Percentiles rank a stretch among this genome's conserved stretches.
Evolutionary conservation across 2,888 invertebrate species (phyloP).

Genomic region (Morinoia aosen): DNA sequence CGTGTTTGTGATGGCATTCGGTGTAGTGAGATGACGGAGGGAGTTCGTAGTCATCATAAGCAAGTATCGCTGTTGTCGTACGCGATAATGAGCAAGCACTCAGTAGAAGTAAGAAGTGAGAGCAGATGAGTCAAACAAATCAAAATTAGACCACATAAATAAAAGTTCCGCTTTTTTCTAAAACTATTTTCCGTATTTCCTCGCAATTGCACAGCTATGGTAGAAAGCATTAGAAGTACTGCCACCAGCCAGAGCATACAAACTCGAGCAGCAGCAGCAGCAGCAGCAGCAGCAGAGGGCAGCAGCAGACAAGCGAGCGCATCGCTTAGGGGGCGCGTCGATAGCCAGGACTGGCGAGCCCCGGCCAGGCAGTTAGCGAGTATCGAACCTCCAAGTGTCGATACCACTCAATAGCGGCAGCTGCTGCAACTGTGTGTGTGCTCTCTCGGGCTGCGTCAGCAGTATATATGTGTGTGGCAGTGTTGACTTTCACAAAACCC

Average conservation of each 20-base stretch:
- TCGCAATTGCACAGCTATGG: too few species aligned
- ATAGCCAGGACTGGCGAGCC: neutral
- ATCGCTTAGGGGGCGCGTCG: constrained; percentile 27
- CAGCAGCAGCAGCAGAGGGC: neutral
- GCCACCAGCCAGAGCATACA: neutral
- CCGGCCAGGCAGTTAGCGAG: constrained; percentile 41
- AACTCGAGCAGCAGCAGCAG: neutral
- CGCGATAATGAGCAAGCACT: neutral
- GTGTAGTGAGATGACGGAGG: neutral
- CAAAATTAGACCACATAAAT: neutral
- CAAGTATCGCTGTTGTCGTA: neutral
- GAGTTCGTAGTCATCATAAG: neutral
- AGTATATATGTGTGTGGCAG: neutral
- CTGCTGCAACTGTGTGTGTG: neutral
- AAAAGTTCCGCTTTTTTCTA: too few species aligned
- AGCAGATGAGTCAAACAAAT: neutral
- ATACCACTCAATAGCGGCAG: constrained; percentile 41
- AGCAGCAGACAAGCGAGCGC: neutral
- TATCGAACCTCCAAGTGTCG: constrained; percentile 49
- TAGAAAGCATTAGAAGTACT: too few species aligned
- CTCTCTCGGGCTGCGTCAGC: neutral
- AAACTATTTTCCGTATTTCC: too few species aligned
- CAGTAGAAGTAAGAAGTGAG: neutral
- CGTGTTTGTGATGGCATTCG: neutral
- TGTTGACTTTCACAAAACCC: neutral